Conservation (phyloP, 1,140 invertebrate genomes). For the Apis mellifera region DNA sequence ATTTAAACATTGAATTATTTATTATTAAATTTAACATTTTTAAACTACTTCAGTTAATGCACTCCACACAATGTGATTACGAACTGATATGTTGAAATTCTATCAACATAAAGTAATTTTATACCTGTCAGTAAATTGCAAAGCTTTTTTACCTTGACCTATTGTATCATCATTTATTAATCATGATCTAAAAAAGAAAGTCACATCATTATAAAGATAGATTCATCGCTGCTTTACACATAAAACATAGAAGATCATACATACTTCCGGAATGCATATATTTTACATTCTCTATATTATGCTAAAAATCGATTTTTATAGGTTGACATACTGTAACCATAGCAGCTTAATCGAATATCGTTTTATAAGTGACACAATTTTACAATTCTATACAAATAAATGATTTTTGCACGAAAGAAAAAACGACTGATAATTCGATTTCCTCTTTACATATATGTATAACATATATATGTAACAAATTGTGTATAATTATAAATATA, state of each 20-base stretch:
- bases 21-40: background rate
- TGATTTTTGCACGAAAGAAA: background rate
- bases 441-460: background rate
- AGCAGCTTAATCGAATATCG: constrained; percentile 68
- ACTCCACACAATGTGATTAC: constrained; percentile 47
- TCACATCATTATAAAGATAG: background rate
- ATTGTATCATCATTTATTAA: constrained; percentile 31
- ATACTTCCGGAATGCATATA: constrained; percentile 13
- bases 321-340: constrained; percentile 73
- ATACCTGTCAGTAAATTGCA: constrained; percentile 42
- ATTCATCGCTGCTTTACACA: background rate
- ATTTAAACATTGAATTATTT: background rate
- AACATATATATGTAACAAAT: too few species aligned
- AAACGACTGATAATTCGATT: background rate
- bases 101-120: constrained; percentile 49
- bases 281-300: constrained; percentile 44
- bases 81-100: constrained; percentile 45
- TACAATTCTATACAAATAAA: constrained; percentile 11
- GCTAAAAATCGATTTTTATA: constrained; percentile 68
- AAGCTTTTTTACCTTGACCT: constrained; percentile 53
- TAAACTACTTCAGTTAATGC: background rate
- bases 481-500: too few species aligned
- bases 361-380: background rate
- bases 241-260: background rate
- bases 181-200: constrained; percentile 19